Conservation (phyloP, 2,797 vertebrate species). For the Tauraco hartlaubi region DNA sequence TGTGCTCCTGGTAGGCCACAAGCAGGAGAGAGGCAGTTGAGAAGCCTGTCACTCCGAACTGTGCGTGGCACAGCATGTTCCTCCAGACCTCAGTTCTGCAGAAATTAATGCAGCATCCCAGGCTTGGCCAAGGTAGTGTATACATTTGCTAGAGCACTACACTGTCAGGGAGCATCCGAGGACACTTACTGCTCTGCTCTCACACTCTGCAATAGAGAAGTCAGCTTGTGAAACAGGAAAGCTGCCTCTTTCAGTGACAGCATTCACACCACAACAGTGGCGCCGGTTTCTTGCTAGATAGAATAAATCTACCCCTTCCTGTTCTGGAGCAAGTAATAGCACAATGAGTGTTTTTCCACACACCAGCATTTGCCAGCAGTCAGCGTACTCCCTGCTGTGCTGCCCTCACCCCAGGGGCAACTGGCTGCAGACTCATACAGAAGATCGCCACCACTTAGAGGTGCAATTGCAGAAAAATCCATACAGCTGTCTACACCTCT, state of each 20-base stretch:
- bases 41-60: background rate
- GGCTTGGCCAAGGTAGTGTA: background rate
- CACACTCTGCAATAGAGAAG: background rate
- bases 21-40: background rate
- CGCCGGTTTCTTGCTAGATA: background rate
- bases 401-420: background rate
- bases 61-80: accelerated
- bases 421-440: background rate
- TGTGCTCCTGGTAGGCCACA: background rate
- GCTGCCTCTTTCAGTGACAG: background rate
- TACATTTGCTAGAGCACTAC: background rate
- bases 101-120: background rate
- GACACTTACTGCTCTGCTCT: background rate
- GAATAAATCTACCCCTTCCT: background rate
- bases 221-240: constrained; percentile 10
- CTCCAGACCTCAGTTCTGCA: background rate
- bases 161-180: background rate
- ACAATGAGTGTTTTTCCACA: background rate
- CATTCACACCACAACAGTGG: background rate
- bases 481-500: background rate
- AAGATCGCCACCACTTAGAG: background rate
- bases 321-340: background rate
- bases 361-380: background rate
- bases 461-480: background rate
- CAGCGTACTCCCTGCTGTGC: accelerated